Evolutionary conservation across 2,888 invertebrate genomes (phyloP).

Genomic region (Drosophila helvetica): DNA sequence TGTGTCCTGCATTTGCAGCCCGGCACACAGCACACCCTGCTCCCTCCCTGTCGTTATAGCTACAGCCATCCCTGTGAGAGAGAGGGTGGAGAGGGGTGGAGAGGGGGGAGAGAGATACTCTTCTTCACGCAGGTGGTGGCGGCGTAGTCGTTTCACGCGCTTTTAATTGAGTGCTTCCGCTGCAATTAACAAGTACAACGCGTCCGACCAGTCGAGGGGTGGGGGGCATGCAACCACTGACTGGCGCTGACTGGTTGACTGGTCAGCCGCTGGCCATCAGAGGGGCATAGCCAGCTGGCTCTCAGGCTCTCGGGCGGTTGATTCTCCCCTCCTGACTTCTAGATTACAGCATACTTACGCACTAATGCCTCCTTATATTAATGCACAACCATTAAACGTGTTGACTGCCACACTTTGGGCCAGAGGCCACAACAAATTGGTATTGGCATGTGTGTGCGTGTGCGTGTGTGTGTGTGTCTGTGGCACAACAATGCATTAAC

Average conservation of each 20-base stretch:
- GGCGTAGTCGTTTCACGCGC: slow-evolving; percentile 72
- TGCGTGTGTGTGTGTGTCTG: slow-evolving; percentile 8
- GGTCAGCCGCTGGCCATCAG: slow-evolving; percentile 43
- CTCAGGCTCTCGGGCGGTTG: no score
- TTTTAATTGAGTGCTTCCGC: slow-evolving; percentile 79
- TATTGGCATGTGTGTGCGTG: no score
- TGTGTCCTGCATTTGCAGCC: slow-evolving; percentile 71
- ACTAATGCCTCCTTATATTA: slow-evolving; percentile 71
- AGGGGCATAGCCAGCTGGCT: slow-evolving; percentile 23
- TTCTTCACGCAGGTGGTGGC: slow-evolving; percentile 63
- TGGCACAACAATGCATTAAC: slow-evolving; percentile 31
- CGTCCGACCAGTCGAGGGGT: slow-evolving; percentile 47
- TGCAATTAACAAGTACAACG: slow-evolving; percentile 77
- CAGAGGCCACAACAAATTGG: slow-evolving; percentile 26
- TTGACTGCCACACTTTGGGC: slow-evolving; percentile 72
- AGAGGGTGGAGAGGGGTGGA: no score
- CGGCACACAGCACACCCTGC: neutral
- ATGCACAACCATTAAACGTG: slow-evolving; percentile 71
- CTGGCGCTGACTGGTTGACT: slow-evolving; percentile 44
- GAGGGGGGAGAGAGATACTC: slow-evolving; percentile 11
- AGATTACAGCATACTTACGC: slow-evolving; percentile 70
- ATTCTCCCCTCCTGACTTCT: slow-evolving; percentile 39
- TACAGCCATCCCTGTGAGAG: neutral
- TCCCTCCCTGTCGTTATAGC: neutral
- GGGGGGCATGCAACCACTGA: slow-evolving; percentile 5